phyloP scores from a whole-genome alignment of 2,797 vertebrate species.

The Hydrophis major region DNA sequence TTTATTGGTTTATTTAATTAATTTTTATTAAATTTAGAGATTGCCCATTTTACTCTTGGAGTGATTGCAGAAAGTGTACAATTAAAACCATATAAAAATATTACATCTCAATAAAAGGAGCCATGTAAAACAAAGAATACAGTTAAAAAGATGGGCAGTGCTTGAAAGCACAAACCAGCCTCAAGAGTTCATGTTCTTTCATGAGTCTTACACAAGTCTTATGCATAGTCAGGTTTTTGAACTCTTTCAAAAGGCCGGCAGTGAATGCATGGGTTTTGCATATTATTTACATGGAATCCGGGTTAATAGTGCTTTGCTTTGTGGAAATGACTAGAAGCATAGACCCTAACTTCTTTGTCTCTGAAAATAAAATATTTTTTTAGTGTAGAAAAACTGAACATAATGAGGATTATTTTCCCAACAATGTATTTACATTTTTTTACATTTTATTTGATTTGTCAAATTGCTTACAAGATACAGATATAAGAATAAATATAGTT shows the following conservation, averaged over 20 bases:
- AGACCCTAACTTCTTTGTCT: background rate
- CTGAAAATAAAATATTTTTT: background rate
- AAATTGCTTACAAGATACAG: no score
- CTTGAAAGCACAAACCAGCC: background rate
- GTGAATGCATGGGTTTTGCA: background rate
- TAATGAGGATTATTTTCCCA: background rate
- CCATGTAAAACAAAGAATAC: background rate
- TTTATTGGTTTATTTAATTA: background rate
- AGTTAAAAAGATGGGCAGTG: background rate
- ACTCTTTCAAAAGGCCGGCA: background rate
- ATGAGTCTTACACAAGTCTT: background rate
- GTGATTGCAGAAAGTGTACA: background rate
- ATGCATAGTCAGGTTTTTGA: background rate
- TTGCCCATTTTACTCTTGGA: background rate
- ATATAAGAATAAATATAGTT: no score
- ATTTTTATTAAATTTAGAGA: background rate
- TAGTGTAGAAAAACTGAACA: background rate
- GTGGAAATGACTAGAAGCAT: background rate
- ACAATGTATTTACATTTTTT: background rate
- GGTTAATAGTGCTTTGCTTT: background rate
- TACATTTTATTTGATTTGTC: no score
- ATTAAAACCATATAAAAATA: background rate
- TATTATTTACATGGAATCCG: background rate
- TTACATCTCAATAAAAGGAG: background rate
- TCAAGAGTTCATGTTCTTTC: background rate